These are phyloP conservation scores for Eriocheir sinensis DNA, from an alignment of 1,140 invertebrate species.

Conservation along the genomic window DNA sequence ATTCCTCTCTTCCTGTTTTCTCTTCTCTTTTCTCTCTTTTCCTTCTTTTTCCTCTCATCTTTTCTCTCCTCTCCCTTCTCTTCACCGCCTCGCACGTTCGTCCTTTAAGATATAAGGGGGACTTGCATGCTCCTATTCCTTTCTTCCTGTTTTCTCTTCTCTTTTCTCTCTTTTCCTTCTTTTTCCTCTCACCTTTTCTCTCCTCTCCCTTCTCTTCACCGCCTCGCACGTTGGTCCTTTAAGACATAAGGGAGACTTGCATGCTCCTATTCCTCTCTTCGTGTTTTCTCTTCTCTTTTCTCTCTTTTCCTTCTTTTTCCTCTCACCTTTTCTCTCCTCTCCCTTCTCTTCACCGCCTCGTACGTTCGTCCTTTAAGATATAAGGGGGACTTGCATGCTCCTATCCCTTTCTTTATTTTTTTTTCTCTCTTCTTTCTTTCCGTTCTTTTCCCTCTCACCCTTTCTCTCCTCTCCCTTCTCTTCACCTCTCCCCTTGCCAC, in stretches of 20 bases:
- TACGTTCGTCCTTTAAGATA: too few relatives aligned
- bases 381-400: too few relatives aligned
- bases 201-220: neutral
- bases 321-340: neutral
- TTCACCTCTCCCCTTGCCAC: neutral
- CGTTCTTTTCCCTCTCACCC: neutral
- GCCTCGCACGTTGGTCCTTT: neutral
- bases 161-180: neutral
- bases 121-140: too few relatives aligned
- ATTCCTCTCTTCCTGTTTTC: too few relatives aligned
- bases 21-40: neutral
- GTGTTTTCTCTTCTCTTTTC: neutral
- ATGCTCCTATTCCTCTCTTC: neutral
- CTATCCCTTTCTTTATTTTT: neutral
- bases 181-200: slow-evolving; percentile 23
- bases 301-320: neutral
- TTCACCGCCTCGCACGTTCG: too few relatives aligned
- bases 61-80: neutral
- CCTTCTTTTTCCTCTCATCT: neutral
- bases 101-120: too few relatives aligned
- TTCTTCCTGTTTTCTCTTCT: neutral
- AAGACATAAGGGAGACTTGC: too few relatives aligned
- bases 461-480: neutral
- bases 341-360: too few relatives aligned
- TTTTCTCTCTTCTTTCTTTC: neutral